Base-by-base conservation (phyloP, 37 sponge, comb jelly and placozoan species). In the Bolinopsis microptera region DNA sequence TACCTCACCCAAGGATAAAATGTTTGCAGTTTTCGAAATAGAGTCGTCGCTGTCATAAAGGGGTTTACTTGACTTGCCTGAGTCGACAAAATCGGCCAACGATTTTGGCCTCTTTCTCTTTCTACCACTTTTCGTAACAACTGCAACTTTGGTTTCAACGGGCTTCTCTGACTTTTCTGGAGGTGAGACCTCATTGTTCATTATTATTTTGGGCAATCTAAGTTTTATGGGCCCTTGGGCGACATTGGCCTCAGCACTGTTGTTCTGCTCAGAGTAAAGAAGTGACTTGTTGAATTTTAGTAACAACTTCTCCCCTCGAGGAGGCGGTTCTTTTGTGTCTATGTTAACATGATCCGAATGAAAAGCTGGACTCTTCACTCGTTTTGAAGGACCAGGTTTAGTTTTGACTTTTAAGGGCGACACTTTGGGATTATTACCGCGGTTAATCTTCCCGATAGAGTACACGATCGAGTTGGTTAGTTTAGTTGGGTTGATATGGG, bases 401-500 rank as follows among this genome's bases (percentile, higher is more conserved):
- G 80, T 3, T 35, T 35, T 77, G 18, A 77, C 37, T 34, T 77
- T 77, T 36, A 77, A 77, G 3, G 80, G 80, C 36, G 80, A 77
- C 3, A 77, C 35, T 35, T 28, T 77, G 1, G 9, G 36, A 18
- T 35, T 13, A 1, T 16, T 77, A 9, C 33, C 37, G 2, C 80
- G 80, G 28, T 86, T 86, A 16, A 86, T 18, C 25, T 38, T 35
- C 5, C 90, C 90, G 18, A 86, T 39, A 3, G 90, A 86, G n/a
- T 39, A 86, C 0, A 3, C 36, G 24, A 86, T 86, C 1, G 90
- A 86, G 35, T 39, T 86, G 1, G 36, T 86, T 9, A 86, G 90
- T 38, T 86, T 86, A 48, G 3, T 86, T n/a, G 90, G 90, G 28
- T 86, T 86, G 32, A 86, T 86, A 27, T 86, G 90, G 1, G 90